Evolutionary conservation across 2,797 vertebrate species (phyloP).

Genomic region (Sparus aurata): DNA sequence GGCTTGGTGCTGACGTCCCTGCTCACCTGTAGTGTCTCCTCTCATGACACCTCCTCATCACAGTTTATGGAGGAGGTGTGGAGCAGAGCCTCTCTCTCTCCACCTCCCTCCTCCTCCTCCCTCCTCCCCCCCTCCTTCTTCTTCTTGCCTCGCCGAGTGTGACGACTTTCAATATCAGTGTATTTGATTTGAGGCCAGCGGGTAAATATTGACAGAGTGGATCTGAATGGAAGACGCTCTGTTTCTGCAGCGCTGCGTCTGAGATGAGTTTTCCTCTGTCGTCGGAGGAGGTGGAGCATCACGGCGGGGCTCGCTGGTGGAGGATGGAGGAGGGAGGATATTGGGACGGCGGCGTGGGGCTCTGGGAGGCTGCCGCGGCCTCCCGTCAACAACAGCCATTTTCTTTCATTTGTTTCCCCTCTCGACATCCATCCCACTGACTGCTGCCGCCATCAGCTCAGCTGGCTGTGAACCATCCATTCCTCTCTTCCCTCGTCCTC

Average conservation of each 20-base stretch:
- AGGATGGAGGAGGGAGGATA: slow-evolving; percentile 39
- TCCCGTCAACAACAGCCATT: slow-evolving; percentile 21
- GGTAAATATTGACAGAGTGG: slow-evolving; percentile 78
- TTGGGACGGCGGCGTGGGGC: slow-evolving; percentile 17
- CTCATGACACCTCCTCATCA: background rate
- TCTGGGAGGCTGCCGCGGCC: slow-evolving; percentile 21
- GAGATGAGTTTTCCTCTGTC: slow-evolving; percentile 34
- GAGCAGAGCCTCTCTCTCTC: slow-evolving; percentile 8
- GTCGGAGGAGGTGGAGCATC: background rate
- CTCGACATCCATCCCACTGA: slow-evolving; percentile 32
- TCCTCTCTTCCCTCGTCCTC: background rate
- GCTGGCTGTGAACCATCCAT: slow-evolving; percentile 32
- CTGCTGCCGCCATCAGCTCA: slow-evolving; percentile 41
- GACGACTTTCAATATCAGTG: slow-evolving; percentile 68
- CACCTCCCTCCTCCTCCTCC: background rate
- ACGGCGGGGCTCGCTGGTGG: slow-evolving; percentile 13
- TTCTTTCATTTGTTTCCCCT: slow-evolving; percentile 48
- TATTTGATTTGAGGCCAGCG: slow-evolving; percentile 63
- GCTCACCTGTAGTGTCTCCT: too few relatives aligned
- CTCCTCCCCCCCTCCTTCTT: background rate
- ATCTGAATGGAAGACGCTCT: slow-evolving; percentile 64
- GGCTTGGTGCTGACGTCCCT: too few relatives aligned
- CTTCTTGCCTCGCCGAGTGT: slow-evolving; percentile 42
- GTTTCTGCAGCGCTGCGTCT: slow-evolving; percentile 31
- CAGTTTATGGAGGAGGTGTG: slow-evolving; percentile 19